Percentiles rank a stretch among this genome's conserved stretches.
Conservation (phyloP, 2,797 vertebrate genomes). For the Enoplosus armatus region DNA sequence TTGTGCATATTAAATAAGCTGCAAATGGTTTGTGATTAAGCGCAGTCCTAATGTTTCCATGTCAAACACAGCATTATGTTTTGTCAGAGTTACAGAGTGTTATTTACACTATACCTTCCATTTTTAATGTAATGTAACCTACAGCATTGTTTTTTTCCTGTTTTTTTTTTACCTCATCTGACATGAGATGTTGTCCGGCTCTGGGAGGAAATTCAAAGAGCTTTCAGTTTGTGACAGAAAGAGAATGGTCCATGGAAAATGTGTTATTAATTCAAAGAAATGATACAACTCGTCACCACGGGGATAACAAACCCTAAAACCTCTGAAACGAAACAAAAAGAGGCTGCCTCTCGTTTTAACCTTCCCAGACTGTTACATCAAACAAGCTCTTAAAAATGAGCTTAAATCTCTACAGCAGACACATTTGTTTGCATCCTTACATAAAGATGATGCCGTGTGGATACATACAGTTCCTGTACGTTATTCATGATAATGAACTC, state of each 20-base stretch:
- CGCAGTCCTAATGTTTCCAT: neutral
- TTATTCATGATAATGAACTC: neutral
- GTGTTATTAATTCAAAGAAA: neutral
- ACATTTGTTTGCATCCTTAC: constrained; percentile 1
- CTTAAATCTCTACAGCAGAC: neutral
- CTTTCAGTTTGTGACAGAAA: neutral
- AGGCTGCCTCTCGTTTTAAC: neutral
- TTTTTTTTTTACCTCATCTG: neutral
- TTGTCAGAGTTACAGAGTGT: neutral
- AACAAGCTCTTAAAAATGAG: neutral
- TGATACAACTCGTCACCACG: neutral
- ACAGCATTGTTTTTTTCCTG: neutral
- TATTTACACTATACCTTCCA: neutral
- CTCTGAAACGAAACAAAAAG: neutral
- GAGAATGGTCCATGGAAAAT: neutral
- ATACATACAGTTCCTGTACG: neutral
- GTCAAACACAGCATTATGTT: constrained; percentile 8
- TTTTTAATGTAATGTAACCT: neutral
- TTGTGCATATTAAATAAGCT: neutral
- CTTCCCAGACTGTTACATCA: constrained; percentile 1
- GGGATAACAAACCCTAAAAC: neutral
- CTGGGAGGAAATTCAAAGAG: neutral
- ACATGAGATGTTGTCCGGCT: neutral
- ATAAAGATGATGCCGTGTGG: neutral
- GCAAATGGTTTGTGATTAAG: neutral